Conservation (phyloP, 2,113 vertebrate species). For the Trachemys scripta region DNA sequence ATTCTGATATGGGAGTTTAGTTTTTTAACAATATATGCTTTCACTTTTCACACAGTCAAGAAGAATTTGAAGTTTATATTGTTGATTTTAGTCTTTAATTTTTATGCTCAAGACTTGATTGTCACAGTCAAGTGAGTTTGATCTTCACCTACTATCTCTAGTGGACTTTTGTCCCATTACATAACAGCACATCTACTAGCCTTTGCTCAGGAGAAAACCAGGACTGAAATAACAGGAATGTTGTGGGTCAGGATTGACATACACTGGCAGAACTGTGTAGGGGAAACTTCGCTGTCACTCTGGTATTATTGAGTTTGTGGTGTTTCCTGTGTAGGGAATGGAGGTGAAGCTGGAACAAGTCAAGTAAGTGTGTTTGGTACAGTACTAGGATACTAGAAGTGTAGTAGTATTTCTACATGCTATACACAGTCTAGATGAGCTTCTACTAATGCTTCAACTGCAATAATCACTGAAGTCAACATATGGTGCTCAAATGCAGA, state of each 20-base stretch:
- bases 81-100: background rate
- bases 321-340: background rate
- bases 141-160: background rate
- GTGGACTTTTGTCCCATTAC: background rate
- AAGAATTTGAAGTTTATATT: background rate
- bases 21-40: background rate
- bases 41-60: background rate
- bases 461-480: rapidly evolving
- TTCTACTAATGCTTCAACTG: background rate
- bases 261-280: background rate
- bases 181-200: background rate
- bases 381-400: background rate
- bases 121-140: background rate
- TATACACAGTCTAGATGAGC: background rate
- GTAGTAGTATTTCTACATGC: background rate
- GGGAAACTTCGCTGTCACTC: background rate
- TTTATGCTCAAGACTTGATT: background rate
- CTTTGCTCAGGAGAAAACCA: background rate
- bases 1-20: background rate
- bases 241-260: background rate
- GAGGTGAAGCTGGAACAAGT: background rate
- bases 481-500: background rate
- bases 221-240: background rate
- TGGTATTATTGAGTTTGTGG: background rate
- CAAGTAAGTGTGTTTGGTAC: background rate